Base-by-base conservation (phyloP, 1,140 invertebrate genomes). In the Ceratosolen fusciceps region DNA sequence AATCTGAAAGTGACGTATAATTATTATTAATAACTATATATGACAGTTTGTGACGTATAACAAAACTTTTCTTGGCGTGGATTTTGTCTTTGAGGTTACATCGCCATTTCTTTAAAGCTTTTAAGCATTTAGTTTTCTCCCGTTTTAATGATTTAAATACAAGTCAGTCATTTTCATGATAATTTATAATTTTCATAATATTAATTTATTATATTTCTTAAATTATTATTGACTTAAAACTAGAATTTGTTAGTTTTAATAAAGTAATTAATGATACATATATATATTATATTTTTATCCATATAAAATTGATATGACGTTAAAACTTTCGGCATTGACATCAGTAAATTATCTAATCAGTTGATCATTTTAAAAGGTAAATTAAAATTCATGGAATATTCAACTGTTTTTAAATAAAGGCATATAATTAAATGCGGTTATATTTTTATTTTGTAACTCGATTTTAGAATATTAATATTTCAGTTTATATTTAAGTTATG, bases 341-440 rank as follows among this genome's bases (percentile, higher is more conserved):
- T 76, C 74, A 19, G 24, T 26, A 54, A 67, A 67, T 76, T 76
- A 76, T 68, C 58, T 76, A 68, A 68, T 76, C 49, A 68, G 74
- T 29, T 76, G 62, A 76, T 68, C 16, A 34, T 26, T 2, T 75
- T 29, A 68, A 26, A 54, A 56, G 62, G 74, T 76, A 76, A 67
- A 76, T 68, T 52, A 68, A 68, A 12, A 54, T 34, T 43, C 24
- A 68, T 24, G 14, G 34, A n/a, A 37, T 39, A 1, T 70, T 47
- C 47, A 47, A 70, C 1, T 16, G 8, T n/a, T 1, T 47, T 43
- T 7, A 43, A 43, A 43, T 43, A 16, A 52, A 52, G 3, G 19
- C 21, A 65, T 37, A 8, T 37, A 21, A 37, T 37, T 2, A 65
- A 65, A n/a, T 16, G 39, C 49, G 14, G 2, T 37, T 37, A 37